phyloP scores from a whole-genome alignment of 2,888 invertebrate genomes.

The Hartigia nigra region DNA sequence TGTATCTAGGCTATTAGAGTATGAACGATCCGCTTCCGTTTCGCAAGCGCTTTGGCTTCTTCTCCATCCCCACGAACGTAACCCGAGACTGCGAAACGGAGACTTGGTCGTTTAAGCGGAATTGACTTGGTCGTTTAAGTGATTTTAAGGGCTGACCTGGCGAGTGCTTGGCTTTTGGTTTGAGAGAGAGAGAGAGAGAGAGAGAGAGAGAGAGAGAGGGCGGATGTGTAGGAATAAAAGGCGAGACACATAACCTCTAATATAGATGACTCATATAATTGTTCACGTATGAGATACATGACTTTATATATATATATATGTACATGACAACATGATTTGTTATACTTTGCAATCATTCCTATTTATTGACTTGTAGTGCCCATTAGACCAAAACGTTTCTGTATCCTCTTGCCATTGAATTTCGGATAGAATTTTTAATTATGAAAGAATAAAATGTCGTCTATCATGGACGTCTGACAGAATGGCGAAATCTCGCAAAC shows the following conservation, averaged over 20 bases:
- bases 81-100: conserved; percentile 19
- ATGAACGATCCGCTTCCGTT: neutral
- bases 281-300: neutral
- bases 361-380: neutral
- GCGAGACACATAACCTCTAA: neutral
- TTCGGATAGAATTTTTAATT: neutral
- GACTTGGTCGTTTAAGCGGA: conserved; percentile 23
- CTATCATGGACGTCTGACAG: neutral
- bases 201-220: conserved; percentile 6
- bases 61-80: neutral
- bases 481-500: neutral
- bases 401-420: neutral
- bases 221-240: neutral
- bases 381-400: neutral
- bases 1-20: neutral
- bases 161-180: neutral
- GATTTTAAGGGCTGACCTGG: conserved; percentile 16
- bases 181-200: conserved; percentile 12
- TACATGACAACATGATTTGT: neutral
- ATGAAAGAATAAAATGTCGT: neutral
- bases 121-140: conserved; percentile 26
- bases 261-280: neutral
- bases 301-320: neutral
- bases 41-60: neutral
- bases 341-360: neutral